Percentiles rank a stretch among this genome's conserved stretches.
These are phyloP conservation scores for Tadarida brasiliensis DNA, from an alignment of 2,797 vertebrate species.

Conservation along the genomic window DNA sequence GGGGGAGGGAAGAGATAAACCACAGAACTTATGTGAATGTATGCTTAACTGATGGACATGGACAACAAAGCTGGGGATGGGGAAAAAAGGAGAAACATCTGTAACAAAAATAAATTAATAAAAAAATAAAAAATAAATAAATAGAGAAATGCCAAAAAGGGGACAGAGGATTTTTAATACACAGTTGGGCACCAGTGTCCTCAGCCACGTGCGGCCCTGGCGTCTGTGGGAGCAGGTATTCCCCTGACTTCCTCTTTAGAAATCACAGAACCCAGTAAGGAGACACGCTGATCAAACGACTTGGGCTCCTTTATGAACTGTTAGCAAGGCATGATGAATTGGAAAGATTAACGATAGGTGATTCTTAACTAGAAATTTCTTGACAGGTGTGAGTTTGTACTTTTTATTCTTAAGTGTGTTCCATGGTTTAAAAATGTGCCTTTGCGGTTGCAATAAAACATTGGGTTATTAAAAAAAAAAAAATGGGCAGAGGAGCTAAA, in stretches of 20 bases:
- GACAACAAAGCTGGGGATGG: no score
- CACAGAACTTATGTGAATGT: no score
- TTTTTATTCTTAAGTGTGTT: constrained; percentile 34
- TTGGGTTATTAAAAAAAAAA: no score
- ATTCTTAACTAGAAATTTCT: constrained; percentile 4
- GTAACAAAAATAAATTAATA: no score
- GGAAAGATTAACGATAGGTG: background rate
- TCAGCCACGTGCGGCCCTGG: background rate
- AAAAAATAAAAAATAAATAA: no score
- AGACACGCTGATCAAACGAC: background rate
- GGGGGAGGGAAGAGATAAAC: no score
- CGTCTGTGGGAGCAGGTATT: background rate
- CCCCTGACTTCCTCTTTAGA: background rate
- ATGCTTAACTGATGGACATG: no score
- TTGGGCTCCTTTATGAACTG: background rate
- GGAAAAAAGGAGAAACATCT: no score
- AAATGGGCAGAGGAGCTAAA: no score
- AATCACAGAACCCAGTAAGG: background rate
- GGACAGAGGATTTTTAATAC: background rate
- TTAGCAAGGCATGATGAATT: background rate
- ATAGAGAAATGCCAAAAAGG: background rate
- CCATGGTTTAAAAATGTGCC: background rate
- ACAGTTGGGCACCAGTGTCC: background rate
- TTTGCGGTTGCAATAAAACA: constrained; percentile 13
- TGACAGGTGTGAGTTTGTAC: background rate